Conservation (phyloP, 2,888 invertebrate species). For the Drosophila seclusa region DNA sequence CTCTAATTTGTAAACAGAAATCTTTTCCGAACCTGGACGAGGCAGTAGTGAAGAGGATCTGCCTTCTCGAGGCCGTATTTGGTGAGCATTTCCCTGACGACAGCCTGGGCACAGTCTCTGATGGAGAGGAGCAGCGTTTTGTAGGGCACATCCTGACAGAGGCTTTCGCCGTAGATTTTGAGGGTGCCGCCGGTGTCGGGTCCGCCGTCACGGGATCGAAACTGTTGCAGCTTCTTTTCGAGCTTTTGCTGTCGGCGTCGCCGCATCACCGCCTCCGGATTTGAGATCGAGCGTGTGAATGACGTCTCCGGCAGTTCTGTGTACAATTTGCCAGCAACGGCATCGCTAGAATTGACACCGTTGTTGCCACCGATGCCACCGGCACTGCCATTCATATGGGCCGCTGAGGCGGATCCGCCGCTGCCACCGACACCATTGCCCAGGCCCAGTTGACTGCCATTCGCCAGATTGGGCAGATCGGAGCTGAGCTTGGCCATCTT, state of each 20-base stretch:
- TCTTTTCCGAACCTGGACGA: constrained; percentile 92
- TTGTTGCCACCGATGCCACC: constrained; percentile 41
- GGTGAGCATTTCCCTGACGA: constrained; percentile 97
- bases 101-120: constrained; percentile 95
- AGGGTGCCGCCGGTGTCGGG: constrained; percentile 96
- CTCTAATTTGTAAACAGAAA: neutral
- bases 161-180: constrained; percentile 98
- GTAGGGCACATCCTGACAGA: constrained; percentile 98
- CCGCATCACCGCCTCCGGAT: constrained; percentile 99
- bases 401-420: constrained; percentile 32
- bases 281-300: constrained; percentile 99
- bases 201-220: constrained; percentile 97
- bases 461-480: constrained; percentile 76
- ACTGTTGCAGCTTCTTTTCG: constrained; percentile 97
- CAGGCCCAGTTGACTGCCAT: constrained; percentile 64
- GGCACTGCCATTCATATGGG: constrained; percentile 85
- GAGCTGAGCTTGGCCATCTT: constrained; percentile 93
- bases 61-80: constrained; percentile 97
- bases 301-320: constrained; percentile 99
- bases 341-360: constrained; percentile 85
- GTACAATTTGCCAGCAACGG: constrained; percentile 95
- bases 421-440: constrained; percentile 50
- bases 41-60: constrained; percentile 95
- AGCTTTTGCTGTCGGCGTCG: constrained; percentile 97
- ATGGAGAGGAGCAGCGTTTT: constrained; percentile 98